Percentiles rank a stretch among this genome's conserved stretches.
Evolutionary conservation across 2,113 vertebrate genomes (phyloP).

Genomic region (Hippocampus comes): DNA sequence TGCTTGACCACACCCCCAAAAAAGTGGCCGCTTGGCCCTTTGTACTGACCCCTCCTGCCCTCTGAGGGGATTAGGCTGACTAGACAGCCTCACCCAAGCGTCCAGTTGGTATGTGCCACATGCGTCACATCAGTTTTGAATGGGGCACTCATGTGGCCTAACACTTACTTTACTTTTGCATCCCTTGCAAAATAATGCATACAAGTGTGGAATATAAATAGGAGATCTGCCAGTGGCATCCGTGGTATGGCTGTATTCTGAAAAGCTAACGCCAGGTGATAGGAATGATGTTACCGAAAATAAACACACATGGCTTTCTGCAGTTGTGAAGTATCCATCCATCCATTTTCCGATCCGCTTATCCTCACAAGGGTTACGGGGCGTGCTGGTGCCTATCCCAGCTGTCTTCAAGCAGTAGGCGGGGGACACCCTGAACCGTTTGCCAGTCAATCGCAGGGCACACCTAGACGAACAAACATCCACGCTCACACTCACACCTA

Average conservation of each 20-base stretch:
- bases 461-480: too few species aligned
- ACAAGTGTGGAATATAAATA: conserved; percentile 38
- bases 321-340: conserved; percentile 3
- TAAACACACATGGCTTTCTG: conserved; percentile 36
- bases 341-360: too few species aligned
- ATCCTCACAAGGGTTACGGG: too few species aligned
- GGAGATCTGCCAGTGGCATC: conserved; percentile 38
- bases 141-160: conserved; percentile 1
- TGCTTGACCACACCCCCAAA: conserved; percentile 22
- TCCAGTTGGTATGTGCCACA: conserved; percentile 20
- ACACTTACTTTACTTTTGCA: conserved; percentile 5
- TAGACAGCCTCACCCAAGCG: conserved; percentile 21
- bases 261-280: conserved; percentile 23
- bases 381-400: too few species aligned
- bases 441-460: too few species aligned
- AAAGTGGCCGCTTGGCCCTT: conserved; percentile 3
- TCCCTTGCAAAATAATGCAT: conserved; percentile 13
- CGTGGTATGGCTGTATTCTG: conserved; percentile 48
- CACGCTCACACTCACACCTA: too few species aligned
- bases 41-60: conserved; percentile 14
- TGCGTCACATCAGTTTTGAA: conserved; percentile 20
- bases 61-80: conserved; percentile 10
- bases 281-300: conserved; percentile 37
- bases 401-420: too few species aligned
- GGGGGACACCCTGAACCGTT: too few species aligned